Evolutionary conservation across 2,888 invertebrate genomes (phyloP), one percentile per base, ranked within the genome.

Genomic region (Kryphioiulus occultus): DNA sequence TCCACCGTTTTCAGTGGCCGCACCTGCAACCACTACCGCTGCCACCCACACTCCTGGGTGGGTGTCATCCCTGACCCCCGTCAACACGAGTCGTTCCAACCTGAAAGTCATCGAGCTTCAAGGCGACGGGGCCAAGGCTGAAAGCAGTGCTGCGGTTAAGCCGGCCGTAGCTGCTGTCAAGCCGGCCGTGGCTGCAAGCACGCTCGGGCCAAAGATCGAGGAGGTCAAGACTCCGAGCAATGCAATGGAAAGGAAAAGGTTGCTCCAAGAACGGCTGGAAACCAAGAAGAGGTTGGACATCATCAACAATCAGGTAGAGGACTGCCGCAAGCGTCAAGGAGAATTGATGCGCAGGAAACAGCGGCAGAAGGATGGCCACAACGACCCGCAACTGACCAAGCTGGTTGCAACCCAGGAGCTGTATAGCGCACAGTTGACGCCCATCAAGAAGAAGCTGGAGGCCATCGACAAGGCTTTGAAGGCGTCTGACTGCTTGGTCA

Each of bases 381-480:
- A 90, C 87, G 91, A 91, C 89, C 91, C 91, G 0, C 89, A 91
- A n/a, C 88, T 92, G 12, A 78, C 90, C 42, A 91, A 91, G 87
- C 91, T 91, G 88, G 90, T 89, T 85, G 90, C 91, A 88, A 90
- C 91, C 10, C 91, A 91, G 87, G 91, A 91, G 35, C 91, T 91
- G 87, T 91, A 91, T 26, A 89, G 89, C 17, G 88, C 89, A 85
- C 91, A 91, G 88, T 90, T 92, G 47, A 17, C 17, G 47, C 30
- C 42, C 9, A 86, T 88, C 35, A 68, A 84, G 53, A 85, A 47
- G 44, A 35, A 44, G 15, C 59, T 88, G 10, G 87, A 84, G 12
- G 0, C 9, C n/a, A 44, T 84, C 5, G 85, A 44, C 15, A 85
- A 42, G 26, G 35, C 83, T 3, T 22, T 87, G 83, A 87, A 84